phyloP scores from a whole-genome alignment of 92 coral and sea anemone species.

The Epizoanthus scotinus region DNA sequence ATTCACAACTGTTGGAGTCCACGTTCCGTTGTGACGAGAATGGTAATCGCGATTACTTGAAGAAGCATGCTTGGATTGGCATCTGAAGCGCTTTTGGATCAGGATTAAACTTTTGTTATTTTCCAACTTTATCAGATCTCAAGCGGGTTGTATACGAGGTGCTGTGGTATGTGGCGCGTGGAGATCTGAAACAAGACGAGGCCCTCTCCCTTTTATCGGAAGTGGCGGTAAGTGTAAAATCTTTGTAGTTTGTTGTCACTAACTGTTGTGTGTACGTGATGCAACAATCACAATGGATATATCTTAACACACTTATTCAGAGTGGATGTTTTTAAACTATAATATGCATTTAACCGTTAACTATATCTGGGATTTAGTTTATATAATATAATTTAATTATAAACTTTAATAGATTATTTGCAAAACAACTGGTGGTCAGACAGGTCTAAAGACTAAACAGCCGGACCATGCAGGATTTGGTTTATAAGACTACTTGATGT shows the following conservation, averaged over 20 bases:
- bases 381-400: neutral
- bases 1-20: conserved; percentile 71
- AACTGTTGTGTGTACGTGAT: neutral
- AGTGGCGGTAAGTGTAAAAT: conserved; percentile 86
- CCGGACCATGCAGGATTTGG: no score
- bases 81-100: neutral
- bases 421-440: neutral
- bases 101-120: neutral
- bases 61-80: neutral
- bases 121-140: conserved; percentile 58
- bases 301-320: neutral
- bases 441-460: no score
- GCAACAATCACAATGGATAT: neutral
- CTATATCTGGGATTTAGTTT: neutral
- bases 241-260: conserved; percentile 15
- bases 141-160: conserved; percentile 89
- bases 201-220: conserved; percentile 75
- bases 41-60: conserved; percentile 50
- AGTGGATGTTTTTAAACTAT: neutral
- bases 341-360: neutral
- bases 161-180: conserved; percentile 84
- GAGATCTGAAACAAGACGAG: conserved; percentile 86
- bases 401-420: neutral
- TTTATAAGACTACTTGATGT: no score
- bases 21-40: conserved; percentile 70